Evolutionary conservation across 2,888 invertebrate genomes (phyloP), one percentile per base, ranked within the genome.

Genomic region (Drosophila peninsularis): DNA sequence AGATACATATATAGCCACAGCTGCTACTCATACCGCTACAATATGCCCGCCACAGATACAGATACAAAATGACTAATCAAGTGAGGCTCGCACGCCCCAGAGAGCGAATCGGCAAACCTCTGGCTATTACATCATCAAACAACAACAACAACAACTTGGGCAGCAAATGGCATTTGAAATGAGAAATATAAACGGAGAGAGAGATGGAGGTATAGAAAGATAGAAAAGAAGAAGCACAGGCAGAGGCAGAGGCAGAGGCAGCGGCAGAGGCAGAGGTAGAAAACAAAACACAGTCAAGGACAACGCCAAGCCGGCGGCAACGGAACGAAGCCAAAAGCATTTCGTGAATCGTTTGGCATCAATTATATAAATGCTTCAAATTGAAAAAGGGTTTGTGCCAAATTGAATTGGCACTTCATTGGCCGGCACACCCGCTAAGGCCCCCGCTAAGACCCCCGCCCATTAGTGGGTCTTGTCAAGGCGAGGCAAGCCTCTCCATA

Each of bases 281-380:
- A 4, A 13, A 34, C 13, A 42, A 57, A 45, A 30, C 2, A 52
- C 49, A 49, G 69, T 69, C 77, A 78, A 78, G 81, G 81, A 80
- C 77, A 78, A 65, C 81, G 77, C 68, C 78, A 67, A 62, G 78
- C 62, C 63, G 82, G 74, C 75, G 78, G 61, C 77, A 44, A 44
- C 21, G 44, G 54, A 71, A 42, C 45, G 55, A 56, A 69, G 63
- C 54, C 57, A 62, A 54, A 54, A 53, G 21, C 32, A 34, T 27
- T 62, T 42, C 14, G 34, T 44, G 41, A 32, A 37, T 47, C 42
- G 49, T 19, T 53, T 50, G 60, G 41, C 60, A 41, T 19, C 62
- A 47, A 37, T 45, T 49, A 75, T 60, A 64, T 49, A 62, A 60
- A 71, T 50, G 37, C 41, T 36, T 11, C n/a, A 42, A 66, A 62